A percentile compares a stretch with the other conserved stretches of the same genome.
phyloP scores from a whole-genome alignment of 30 jellyfish, hydroid and myxozoan species.

The Chironex yamaguchii region DNA sequence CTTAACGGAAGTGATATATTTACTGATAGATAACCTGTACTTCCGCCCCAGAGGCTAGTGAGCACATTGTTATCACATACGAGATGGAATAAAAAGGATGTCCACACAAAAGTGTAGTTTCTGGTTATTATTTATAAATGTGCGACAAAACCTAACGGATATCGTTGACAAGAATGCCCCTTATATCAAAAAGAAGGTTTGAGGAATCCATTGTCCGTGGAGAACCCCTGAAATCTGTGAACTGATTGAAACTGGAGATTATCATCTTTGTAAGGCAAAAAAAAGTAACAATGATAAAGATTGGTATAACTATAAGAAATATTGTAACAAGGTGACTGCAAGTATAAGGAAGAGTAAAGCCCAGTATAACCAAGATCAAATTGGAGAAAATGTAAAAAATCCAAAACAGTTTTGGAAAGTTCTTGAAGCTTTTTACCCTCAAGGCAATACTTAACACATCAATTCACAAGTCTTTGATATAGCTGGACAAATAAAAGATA shows the following conservation, averaged over 20 bases:
- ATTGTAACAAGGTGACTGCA: slow-evolving; percentile 67
- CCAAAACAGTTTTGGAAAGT: slow-evolving; percentile 55
- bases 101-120: no score
- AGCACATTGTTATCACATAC: no score
- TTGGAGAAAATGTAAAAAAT: slow-evolving; percentile 39
- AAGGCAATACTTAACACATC: slow-evolving; percentile 27
- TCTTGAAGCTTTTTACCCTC: slow-evolving; percentile 38
- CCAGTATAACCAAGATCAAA: slow-evolving; percentile 27
- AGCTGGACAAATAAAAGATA: slow-evolving; percentile 27
- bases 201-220: slow-evolving; percentile 46
- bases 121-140: no score
- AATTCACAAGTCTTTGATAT: slow-evolving; percentile 24
- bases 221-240: slow-evolving; percentile 20
- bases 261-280: slow-evolving; percentile 33
- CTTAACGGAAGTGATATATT: no score
- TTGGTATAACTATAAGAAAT: slow-evolving; percentile 39
- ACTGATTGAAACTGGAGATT: slow-evolving; percentile 29
- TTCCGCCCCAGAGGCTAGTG: no score
- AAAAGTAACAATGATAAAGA: slow-evolving; percentile 33
- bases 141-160: no score
- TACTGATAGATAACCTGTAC: no score
- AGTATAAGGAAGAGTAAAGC: slow-evolving; percentile 52
- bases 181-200: slow-evolving; percentile 11
- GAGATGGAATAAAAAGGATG: no score
- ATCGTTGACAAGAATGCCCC: slow-evolving; percentile 36